These are phyloP conservation scores for human DNA, from an alignment of 2,113 vertebrate genomes.

Conservation along the genomic window GRCh38 chr1:62437001-62437500, in stretches of 20 bases:
- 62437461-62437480: background rate
- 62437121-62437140: background rate
- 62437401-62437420: constrained; percentile 52
- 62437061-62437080: constrained; percentile 73
- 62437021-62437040: constrained; percentile 74
- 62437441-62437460: background rate
- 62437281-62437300: background rate
- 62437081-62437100: constrained; percentile 50
- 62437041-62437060: constrained; percentile 79
- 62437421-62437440: background rate
- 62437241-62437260: constrained; percentile 67
- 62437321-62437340: constrained; percentile 43
- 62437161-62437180: constrained; percentile 2
- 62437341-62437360: background rate
- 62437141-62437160: background rate
- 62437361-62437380: constrained; percentile 60
- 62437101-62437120: background rate
- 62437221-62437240: constrained; percentile 64
- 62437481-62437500: background rate
- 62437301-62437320: background rate
- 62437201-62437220: constrained; percentile 40
- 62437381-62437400: constrained; percentile 62
- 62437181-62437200: constrained; percentile 58
- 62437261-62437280: background rate
- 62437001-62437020: constrained; percentile 74